phyloP scores from a whole-genome alignment of 2,113 vertebrate species.

The Pyrgilauda ruficollis region DNA sequence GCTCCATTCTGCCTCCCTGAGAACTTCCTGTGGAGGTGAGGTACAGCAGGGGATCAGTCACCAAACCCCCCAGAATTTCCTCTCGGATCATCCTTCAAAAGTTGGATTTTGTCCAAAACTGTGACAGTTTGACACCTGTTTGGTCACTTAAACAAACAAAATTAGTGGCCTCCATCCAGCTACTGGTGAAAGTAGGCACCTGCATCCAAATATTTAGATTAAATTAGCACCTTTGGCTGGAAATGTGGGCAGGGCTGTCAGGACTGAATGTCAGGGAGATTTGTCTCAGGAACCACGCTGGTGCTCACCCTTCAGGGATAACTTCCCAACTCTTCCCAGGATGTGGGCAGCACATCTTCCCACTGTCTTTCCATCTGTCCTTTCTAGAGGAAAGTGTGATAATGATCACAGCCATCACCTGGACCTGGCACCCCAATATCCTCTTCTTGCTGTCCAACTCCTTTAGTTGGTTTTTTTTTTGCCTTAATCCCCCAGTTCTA shows the following conservation, averaged over 20 bases:
- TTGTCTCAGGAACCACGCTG: not conserved
- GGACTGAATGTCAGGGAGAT: not conserved
- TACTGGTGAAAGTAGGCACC: not conserved
- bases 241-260: not conserved
- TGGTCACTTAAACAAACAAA: not conserved
- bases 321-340: not conserved
- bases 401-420: not conserved
- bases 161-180: not conserved
- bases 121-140: not conserved
- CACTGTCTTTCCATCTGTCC: not conserved
- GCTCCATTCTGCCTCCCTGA: not conserved
- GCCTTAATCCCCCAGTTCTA: not conserved
- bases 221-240: not conserved
- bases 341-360: not conserved
- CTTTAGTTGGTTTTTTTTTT: not conserved
- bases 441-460: not conserved
- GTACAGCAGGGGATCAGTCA: not conserved
- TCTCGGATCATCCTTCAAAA: not conserved
- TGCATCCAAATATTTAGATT: not conserved
- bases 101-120: not conserved
- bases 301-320: fast-evolving
- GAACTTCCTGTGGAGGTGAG: not conserved
- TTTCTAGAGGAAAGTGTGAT: not conserved
- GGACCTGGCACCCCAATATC: not conserved
- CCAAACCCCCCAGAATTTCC: not conserved